phyloP scores from a whole-genome alignment of 1,140 invertebrate genomes.

The Leptonema lineaticorne region DNA sequence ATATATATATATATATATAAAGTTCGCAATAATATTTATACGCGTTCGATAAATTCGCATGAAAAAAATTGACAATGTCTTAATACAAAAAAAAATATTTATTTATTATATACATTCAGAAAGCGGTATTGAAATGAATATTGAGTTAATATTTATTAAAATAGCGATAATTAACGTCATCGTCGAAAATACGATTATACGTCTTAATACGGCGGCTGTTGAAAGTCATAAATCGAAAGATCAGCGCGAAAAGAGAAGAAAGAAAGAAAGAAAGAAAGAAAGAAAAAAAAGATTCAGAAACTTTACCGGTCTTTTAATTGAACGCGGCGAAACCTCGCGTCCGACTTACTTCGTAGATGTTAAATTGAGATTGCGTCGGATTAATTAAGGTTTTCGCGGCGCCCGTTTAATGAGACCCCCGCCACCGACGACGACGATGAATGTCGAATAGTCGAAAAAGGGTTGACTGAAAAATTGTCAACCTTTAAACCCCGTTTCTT shows the following conservation, averaged over 20 bases:
- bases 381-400: conserved; percentile 22
- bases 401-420: conserved; percentile 14
- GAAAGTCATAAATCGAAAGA: background rate
- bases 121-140: too few species aligned
- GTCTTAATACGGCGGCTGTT: too few species aligned
- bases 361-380: conserved; percentile 1
- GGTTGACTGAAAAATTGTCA: background rate
- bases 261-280: background rate
- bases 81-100: too few species aligned
- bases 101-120: too few species aligned
- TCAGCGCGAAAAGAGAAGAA: background rate
- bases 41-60: too few species aligned
- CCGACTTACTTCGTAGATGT: background rate
- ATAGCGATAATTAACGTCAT: too few species aligned
- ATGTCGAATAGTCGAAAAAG: background rate
- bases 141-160: too few species aligned
- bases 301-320: conserved; percentile 11
- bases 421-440: background rate
- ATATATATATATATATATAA: too few species aligned
- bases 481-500: background rate
- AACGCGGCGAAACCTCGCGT: conserved; percentile 8
- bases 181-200: too few species aligned
- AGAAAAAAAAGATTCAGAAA: background rate
- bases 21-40: too few species aligned
- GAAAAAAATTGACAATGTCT: too few species aligned